Evolutionary conservation across 1,140 invertebrate genomes (phyloP), one percentile per base, ranked within the genome.

Genomic region (Drosophila baimaii): DNA sequence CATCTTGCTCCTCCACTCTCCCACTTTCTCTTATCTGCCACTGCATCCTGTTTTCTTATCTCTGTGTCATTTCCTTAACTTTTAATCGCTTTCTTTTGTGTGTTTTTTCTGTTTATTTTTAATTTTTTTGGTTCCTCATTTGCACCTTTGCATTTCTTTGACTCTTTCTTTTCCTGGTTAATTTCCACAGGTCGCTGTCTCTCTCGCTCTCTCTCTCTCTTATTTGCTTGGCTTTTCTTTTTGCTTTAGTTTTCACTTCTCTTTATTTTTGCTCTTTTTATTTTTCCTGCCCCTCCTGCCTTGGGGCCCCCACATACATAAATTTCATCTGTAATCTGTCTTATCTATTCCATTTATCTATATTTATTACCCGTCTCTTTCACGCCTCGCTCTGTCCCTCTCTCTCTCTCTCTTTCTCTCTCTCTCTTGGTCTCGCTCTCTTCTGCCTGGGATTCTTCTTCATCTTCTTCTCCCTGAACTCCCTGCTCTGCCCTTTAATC

Each of bases 301-400:
- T 7, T 5, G 27, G 5, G 5, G 1, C 55, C 25, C n/a, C 25
- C 12, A 19, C 63, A 68, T 33, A 58, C 66, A 72, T 72, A 72
- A 72, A 71, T 72, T 72, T 23, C 69, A 71, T 58, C 52, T 49
- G 51, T 71, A 49, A 72, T 72, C 69, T 71, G 69, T 49, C 69
- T 39, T 72, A 72, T 72, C 69, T 72, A 49, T 72, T 71, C 69
- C 65, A 72, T 72, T 72, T 58, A 72, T 72, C 69, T 72, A 25
- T 71, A 71, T 72, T 72, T 72, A 72, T 71, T 72, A 31, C 52
- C 69, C 31, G 23, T 47, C 68, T 57, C 49, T 46, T 31, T 63
- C 59, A 27, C 47, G 17, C 29, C 7, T 3, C n/a, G 5, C n/a
- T n/a, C 35, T 5, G n/a, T 17, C 6, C 2, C 7, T 8, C n/a